Conservation (phyloP, 2,113 vertebrate genomes). For the Peromyscus leucopus region DNA sequence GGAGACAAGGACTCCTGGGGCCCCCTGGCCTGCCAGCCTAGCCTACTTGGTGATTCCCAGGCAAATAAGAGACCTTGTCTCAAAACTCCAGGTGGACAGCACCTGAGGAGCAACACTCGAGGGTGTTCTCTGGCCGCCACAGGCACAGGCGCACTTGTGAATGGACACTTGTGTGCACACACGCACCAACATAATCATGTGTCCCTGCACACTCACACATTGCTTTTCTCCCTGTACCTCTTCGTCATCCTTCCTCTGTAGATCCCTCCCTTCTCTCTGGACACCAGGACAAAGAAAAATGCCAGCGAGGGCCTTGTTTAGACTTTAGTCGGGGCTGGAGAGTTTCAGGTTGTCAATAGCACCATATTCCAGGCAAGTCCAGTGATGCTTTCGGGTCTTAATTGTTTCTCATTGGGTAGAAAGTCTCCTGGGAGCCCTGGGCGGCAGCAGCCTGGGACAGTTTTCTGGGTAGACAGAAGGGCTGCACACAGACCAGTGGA, state of each 20-base stretch:
- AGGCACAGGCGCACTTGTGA: background rate
- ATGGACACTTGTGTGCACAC: background rate
- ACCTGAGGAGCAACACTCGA: background rate
- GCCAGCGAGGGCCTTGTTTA: background rate
- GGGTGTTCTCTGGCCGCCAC: background rate
- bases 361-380: background rate
- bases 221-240: slow-evolving; percentile 7
- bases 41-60: too few relatives aligned
- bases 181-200: too few relatives aligned
- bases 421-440: background rate
- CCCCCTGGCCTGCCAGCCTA: background rate
- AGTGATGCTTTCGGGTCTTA: background rate
- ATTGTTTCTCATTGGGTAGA: slow-evolving; percentile 34
- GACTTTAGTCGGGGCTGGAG: slow-evolving; percentile 34
- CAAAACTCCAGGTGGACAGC: background rate
- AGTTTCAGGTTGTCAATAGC: slow-evolving; percentile 58
- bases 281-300: slow-evolving; percentile 59
- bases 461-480: slow-evolving; percentile 10
- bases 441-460: background rate
- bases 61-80: background rate
- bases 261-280: background rate
- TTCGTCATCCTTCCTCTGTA: slow-evolving; percentile 33
- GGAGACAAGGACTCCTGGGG: background rate
- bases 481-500: background rate
- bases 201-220: background rate